A percentile compares a stretch with the other conserved stretches of the same genome.
phyloP scores from a whole-genome alignment of 2,797 vertebrate species.

The Ciconia nigra region DNA sequence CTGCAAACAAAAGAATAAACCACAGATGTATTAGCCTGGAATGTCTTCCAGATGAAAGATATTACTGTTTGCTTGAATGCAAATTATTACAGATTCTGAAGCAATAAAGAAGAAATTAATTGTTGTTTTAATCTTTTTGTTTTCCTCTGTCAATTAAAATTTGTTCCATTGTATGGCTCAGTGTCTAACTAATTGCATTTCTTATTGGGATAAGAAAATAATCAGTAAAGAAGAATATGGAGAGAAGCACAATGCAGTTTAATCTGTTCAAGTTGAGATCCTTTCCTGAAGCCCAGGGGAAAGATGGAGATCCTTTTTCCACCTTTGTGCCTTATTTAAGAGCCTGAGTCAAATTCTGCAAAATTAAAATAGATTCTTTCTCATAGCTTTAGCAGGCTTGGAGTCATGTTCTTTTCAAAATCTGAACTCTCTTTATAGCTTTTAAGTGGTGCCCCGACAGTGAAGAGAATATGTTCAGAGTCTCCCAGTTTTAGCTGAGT shows the following conservation, averaged over 20 bases:
- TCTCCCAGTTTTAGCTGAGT: not conserved
- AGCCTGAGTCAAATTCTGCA: not conserved
- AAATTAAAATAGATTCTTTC: not conserved
- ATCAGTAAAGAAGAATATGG: not conserved
- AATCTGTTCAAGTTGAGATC: not conserved
- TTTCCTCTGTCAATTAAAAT: not conserved
- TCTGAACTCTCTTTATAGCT: not conserved
- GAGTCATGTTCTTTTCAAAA: not conserved
- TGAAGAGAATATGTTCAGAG: not conserved
- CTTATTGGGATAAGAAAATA: not conserved
- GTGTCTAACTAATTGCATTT: not conserved
- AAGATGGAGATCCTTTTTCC: not conserved
- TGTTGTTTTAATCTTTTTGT: not conserved
- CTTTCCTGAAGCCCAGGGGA: not conserved
- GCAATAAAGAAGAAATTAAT: not conserved
- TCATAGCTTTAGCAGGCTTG: not conserved
- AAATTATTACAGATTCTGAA: not conserved
- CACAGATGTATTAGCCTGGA: not conserved
- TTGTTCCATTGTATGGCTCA: not conserved
- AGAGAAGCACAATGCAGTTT: not conserved
- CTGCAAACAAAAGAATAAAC: not conserved
- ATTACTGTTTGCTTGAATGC: not conserved
- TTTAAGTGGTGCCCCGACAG: not conserved
- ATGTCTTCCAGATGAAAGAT: not conserved
- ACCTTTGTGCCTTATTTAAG: not conserved